These are phyloP conservation scores for Sialia sialis DNA, from an alignment of 2,113 vertebrate genomes.

Conservation along the genomic window DNA sequence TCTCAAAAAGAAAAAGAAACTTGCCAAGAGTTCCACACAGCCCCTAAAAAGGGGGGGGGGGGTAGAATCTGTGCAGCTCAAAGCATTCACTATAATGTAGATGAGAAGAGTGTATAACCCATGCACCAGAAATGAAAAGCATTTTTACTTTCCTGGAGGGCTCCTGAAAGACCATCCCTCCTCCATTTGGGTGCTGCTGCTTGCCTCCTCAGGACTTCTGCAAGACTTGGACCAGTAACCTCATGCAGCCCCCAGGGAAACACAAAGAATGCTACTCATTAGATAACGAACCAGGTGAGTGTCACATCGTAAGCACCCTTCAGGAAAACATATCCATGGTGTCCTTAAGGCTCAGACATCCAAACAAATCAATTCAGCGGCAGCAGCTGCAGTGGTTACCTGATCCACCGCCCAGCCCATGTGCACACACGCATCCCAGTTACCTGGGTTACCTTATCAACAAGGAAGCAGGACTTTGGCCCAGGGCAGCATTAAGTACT, in stretches of 20 bases:
- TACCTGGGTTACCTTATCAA: background rate
- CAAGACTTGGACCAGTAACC: background rate
- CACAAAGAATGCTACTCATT: background rate
- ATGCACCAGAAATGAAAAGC: background rate
- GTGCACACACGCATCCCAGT: background rate
- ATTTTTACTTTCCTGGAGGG: background rate
- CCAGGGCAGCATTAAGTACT: background rate
- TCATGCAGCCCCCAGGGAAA: background rate
- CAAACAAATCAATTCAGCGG: constrained; percentile 1
- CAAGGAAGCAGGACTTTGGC: background rate
- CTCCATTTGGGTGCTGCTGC: background rate
- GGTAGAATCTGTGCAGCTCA: background rate
- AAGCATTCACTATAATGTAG: background rate
- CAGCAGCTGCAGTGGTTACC: background rate
- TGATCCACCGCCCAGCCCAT: background rate
- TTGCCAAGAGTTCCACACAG: background rate
- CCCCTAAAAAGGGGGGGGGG: background rate
- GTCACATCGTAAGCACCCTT: rapidly evolving
- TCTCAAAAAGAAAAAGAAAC: background rate
- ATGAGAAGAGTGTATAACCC: background rate
- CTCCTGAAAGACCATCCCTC: background rate
- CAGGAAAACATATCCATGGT: background rate
- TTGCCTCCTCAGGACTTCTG: background rate
- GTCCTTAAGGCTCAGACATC: background rate
- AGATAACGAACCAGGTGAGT: background rate